These are phyloP conservation scores for Oophaga sylvatica DNA, from an alignment of 2,797 vertebrate species.

Conservation along the genomic window DNA sequence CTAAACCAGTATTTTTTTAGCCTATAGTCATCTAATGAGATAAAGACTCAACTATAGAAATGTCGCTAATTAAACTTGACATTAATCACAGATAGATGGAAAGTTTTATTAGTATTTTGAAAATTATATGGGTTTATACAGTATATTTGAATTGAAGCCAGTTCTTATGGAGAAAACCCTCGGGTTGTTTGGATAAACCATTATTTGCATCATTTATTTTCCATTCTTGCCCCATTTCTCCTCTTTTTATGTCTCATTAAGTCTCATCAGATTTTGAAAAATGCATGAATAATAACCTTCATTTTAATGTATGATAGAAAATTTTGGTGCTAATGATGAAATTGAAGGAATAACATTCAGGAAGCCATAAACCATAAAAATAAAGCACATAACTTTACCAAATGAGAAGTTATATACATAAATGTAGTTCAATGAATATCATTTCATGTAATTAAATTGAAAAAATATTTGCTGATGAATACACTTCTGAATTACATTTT, in stretches of 20 bases:
- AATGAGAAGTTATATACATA: constrained; percentile 36
- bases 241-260: constrained; percentile 56
- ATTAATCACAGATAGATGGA: constrained; percentile 5
- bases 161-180: constrained; percentile 43
- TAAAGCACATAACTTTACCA: constrained; percentile 4
- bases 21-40: not conserved
- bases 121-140: constrained; percentile 8
- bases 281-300: constrained; percentile 47
- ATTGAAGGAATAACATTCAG: constrained; percentile 32
- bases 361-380: constrained; percentile 16
- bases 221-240: constrained; percentile 16
- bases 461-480: constrained; percentile 8
- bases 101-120: constrained; percentile 13
- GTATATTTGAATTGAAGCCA: constrained; percentile 8
- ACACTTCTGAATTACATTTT: not conserved
- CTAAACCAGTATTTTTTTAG: not conserved
- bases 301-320: constrained; percentile 34
- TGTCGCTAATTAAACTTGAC: not conserved
- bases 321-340: constrained; percentile 41
- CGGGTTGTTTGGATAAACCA: constrained; percentile 51
- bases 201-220: constrained; percentile 55
- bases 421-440: constrained; percentile 27
- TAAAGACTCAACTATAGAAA: not conserved
- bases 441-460: constrained; percentile 16
- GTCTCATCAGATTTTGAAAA: constrained; percentile 47